These are phyloP conservation scores for Helicolenus hilgendorfi DNA, from an alignment of 2,797 vertebrate genomes.

Conservation along the genomic window DNA sequence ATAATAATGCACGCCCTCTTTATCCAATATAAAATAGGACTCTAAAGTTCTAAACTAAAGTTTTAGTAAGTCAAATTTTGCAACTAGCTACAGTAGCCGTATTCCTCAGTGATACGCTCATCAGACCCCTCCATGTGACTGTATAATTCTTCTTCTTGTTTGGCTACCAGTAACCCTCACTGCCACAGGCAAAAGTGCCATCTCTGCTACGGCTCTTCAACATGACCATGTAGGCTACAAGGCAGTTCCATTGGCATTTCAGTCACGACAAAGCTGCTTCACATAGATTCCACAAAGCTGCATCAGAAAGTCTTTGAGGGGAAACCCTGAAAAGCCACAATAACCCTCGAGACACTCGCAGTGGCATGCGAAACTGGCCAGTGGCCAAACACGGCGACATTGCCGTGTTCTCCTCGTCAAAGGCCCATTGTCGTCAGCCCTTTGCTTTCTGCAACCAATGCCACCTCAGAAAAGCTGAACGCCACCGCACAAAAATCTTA, in stretches of 20 bases:
- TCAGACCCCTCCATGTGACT: neutral
- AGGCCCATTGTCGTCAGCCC: constrained; percentile 84
- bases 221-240: constrained; percentile 30
- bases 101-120: neutral
- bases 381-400: constrained; percentile 91
- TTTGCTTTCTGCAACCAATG: constrained; percentile 78
- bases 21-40: neutral
- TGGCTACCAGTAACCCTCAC: neutral
- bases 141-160: constrained; percentile 8
- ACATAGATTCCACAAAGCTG: constrained; percentile 70
- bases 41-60: neutral
- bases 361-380: constrained; percentile 83
- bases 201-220: neutral
- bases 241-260: constrained; percentile 70
- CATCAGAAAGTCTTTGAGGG: constrained; percentile 73
- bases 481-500: constrained; percentile 77
- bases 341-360: constrained; percentile 81
- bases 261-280: constrained; percentile 78
- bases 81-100: neutral
- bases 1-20: neutral
- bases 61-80: constrained; percentile 1
- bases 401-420: constrained; percentile 77
- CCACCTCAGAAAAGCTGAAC: constrained; percentile 65
- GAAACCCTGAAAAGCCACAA: constrained; percentile 86
- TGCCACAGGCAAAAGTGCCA: constrained; percentile 11